Base-by-base conservation (phyloP, 2,888 invertebrate genomes). In the Ectemnius continuus region DNA sequence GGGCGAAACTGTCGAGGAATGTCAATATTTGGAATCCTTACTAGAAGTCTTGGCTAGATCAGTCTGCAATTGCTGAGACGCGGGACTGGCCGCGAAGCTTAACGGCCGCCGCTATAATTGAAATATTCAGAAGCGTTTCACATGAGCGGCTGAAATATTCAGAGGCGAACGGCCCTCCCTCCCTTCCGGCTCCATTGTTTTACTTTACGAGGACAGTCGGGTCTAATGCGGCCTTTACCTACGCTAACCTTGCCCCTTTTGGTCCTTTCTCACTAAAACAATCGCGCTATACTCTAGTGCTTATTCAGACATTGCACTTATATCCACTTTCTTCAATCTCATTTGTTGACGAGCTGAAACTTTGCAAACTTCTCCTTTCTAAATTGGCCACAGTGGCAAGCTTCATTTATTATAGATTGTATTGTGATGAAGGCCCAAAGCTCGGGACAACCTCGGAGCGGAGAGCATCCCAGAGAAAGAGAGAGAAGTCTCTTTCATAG, bases 61-160 rank as follows among this genome's bases (percentile, higher is more conserved):
- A 52, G 52, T 16, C 16, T 13, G 52, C 52, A 52, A 16, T 52
- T 52, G 16, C 1, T 16, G 36, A 52, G 52, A 4, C n/a, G 16
- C 52, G 52, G 4, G 5, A 14, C n/a, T 16, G n/a, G 52, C 52
- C 13, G 5, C 16, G n/a, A 52, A 52, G 52, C 52, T 52, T 52
- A 52, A 52, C 52, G 52, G 52, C n/a, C 52, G 52, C 52, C 52
- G 52, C 52, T 52, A 52, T 52, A 52, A 52, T 52, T 52, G 52
- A 52, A 52, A 52, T 52, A 52, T 52, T 52, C 52, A 52, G 16
- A 52, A 52, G 52, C 52, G 16, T 14, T 16, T 52, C 52, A 52
- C 52, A 52, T 16, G 52, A 52, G 13, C 52, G 14, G 16, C 52
- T 52, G n/a, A 52, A 52, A 52, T 52, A 52, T 52, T 52, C 6